These are phyloP conservation scores for Anoplophora glabripennis DNA, from an alignment of 1,140 invertebrate genomes.

Conservation along the genomic window DNA sequence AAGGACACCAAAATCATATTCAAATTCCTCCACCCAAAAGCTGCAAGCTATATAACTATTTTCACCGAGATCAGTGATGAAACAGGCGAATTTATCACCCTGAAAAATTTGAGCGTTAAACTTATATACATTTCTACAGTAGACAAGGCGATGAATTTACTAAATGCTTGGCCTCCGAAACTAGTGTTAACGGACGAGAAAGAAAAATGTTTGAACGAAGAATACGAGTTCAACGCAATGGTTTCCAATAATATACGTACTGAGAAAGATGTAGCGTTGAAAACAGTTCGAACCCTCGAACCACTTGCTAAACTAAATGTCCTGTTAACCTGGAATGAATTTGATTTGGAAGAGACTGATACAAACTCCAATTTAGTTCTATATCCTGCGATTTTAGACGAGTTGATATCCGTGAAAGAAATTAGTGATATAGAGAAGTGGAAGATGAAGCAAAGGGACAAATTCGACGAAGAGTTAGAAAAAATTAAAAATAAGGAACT, in stretches of 20 bases:
- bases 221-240: conserved; percentile 20
- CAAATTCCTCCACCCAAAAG: conserved; percentile 51
- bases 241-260: not conserved
- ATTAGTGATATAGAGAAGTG: conserved; percentile 55
- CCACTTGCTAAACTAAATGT: conserved; percentile 21
- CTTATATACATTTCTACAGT: conserved; percentile 50
- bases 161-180: conserved; percentile 48
- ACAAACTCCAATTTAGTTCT: conserved; percentile 42
- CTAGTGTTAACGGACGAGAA: conserved; percentile 47
- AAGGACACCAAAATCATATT: conserved; percentile 26
- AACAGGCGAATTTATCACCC: conserved; percentile 39
- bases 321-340: conserved; percentile 29
- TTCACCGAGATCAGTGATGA: conserved; percentile 20
- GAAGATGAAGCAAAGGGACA: conserved; percentile 53
- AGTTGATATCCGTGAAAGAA: conserved; percentile 53
- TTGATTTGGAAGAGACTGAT: conserved; percentile 30
- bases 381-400: conserved; percentile 51
- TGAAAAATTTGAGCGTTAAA: conserved; percentile 50
- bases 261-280: not conserved
- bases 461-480: conserved; percentile 51
- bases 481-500: conserved; percentile 43
- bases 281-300: conserved; percentile 11
- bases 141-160: conserved; percentile 47
- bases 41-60: conserved; percentile 38
- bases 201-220: conserved; percentile 21